Conservation (phyloP, 2,113 vertebrate species). For the Gracilinanus agilis region DNA sequence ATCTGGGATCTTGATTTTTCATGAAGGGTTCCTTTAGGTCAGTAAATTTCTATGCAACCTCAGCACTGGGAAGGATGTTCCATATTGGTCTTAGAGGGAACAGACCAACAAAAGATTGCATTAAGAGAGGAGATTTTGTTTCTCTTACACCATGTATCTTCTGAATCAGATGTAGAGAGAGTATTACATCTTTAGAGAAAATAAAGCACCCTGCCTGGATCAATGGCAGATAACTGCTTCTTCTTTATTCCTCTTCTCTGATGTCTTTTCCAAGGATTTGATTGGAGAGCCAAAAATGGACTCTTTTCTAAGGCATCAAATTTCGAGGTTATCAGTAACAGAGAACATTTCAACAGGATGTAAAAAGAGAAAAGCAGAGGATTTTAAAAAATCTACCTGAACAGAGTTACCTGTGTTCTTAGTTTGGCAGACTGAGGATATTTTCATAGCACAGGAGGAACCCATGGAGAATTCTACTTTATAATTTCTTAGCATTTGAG, state of each 20-base stretch:
- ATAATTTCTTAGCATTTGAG: not conserved
- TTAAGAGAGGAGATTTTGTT: not conserved
- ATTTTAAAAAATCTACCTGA: not conserved
- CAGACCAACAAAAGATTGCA: not conserved
- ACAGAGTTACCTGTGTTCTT: not conserved
- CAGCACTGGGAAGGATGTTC: not conserved
- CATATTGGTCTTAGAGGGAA: not conserved
- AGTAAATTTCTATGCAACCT: not conserved
- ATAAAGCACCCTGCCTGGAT: not conserved
- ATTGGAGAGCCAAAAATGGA: not conserved
- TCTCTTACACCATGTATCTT: not conserved
- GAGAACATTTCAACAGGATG: not conserved
- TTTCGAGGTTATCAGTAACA: not conserved
- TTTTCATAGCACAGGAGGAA: not conserved
- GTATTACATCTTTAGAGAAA: not conserved
- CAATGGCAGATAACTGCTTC: not conserved
- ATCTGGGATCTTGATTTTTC: not conserved
- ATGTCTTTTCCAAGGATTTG: not conserved
- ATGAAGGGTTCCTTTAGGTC: not conserved
- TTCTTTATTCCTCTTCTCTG: not conserved
- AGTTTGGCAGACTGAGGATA: not conserved
- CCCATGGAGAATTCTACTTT: accelerated
- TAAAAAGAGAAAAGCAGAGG: not conserved
- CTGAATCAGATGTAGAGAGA: not conserved
- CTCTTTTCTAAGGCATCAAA: not conserved